Evolutionary conservation across 2,888 invertebrate species (phyloP), one percentile per base, ranked within the genome.

Genomic region (Parascotia fuliginaria): DNA sequence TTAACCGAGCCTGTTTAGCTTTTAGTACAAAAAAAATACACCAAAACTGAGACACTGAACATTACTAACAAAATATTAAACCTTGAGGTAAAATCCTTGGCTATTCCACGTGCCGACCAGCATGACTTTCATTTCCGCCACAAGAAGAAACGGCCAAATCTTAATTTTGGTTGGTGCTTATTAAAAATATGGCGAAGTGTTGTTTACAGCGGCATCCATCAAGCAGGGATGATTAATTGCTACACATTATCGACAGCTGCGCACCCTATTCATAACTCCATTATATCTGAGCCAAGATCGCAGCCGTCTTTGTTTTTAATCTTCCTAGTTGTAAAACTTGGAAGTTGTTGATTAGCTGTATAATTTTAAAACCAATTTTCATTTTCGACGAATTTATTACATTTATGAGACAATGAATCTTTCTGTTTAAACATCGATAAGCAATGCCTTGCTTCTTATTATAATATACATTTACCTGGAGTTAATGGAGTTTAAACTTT

Each of bases 131-230:
- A 32, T 22, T 22, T 24, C n/a, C 27, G 9, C 3, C n/a, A 22
- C 15, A 29, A 46, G 34, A 45, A 39, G 42, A 48, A 51, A 34
- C 45, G 27, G 45, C 58, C 48, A 49, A 50, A 56, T 61, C 54
- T 53, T 55, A 52, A 64, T 69, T 63, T 61, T 48, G 36, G 44
- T 55, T 56, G 52, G 60, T 59, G 56, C 53, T 61, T 68, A 69
- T 69, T 74, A 72, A 69, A 69, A 73, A 73, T 56, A 54, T 61
- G 39, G 51, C 60, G 57, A 57, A 62, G 53, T 60, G 61, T 66
- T 80, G 80, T 79, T 80, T 79, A 73, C 75, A 57, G 59, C 55
- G 45, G 42, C 75, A 82, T 83, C 81, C 72, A 81, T 83, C 82
- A 78, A 62, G 43, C 41, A 31, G 43, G 53, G 61, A 79, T 75